These are phyloP conservation scores for Ailurus styani DNA, from an alignment of 2,113 vertebrate species.

Conservation along the genomic window DNA sequence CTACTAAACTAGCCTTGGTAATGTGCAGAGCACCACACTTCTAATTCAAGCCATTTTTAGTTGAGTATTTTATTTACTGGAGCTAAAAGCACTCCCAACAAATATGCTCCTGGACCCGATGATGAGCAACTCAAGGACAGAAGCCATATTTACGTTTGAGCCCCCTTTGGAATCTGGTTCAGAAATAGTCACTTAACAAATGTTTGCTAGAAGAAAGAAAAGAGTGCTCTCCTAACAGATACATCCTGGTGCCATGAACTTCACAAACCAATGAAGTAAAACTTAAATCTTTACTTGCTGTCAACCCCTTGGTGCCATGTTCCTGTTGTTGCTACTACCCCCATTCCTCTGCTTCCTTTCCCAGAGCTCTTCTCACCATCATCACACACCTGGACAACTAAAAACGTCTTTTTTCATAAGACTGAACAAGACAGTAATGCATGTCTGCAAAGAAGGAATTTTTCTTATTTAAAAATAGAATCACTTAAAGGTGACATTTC, in stretches of 20 bases:
- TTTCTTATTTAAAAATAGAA: constrained; percentile 11
- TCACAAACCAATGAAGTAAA: background rate
- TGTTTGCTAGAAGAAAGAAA: background rate
- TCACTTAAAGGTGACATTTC: background rate
- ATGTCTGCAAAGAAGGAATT: background rate
- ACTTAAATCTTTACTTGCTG: background rate
- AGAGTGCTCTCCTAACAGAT: background rate
- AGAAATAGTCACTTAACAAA: background rate
- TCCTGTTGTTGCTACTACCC: accelerated
- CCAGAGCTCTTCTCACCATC: background rate
- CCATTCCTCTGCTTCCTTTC: background rate
- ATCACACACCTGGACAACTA: background rate
- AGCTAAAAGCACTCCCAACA: background rate
- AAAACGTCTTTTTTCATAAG: background rate
- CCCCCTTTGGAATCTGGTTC: background rate
- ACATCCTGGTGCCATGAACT: background rate
- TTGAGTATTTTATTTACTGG: background rate
- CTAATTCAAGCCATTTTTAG: background rate
- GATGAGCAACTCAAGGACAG: background rate
- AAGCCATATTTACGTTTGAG: background rate
- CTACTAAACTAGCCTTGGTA: background rate
- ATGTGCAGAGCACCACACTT: too few species aligned
- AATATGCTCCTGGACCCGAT: background rate
- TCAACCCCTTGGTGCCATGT: accelerated
- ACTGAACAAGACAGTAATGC: background rate